Evolutionary conservation across 2,797 vertebrate genomes (phyloP).

Genomic region (Phoebastria nigripes): DNA sequence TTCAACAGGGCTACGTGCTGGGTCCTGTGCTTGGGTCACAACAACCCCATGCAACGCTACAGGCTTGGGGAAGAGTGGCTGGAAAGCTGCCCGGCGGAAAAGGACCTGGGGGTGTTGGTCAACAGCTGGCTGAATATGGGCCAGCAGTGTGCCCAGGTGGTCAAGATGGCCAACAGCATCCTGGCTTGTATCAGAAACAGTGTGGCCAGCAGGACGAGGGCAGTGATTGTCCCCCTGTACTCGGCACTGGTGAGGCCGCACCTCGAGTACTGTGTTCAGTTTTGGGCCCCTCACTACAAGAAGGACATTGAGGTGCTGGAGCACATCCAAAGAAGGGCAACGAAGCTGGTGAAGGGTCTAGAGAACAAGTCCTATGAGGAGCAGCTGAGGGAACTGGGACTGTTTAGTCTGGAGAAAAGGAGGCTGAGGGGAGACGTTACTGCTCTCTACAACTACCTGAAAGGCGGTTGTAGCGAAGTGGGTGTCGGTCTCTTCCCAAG

Average conservation of each 20-base stretch:
- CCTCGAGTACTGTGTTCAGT: background rate
- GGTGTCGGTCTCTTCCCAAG: background rate
- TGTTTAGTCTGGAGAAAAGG: background rate
- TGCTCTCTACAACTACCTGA: background rate
- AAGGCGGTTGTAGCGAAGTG: background rate
- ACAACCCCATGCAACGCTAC: too few species aligned
- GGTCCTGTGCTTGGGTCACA: too few species aligned
- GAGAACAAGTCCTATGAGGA: background rate
- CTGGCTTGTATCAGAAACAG: too few species aligned
- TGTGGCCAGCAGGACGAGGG: background rate
- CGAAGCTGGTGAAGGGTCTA: background rate
- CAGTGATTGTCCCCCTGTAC: background rate
- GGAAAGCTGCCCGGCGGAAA: too few species aligned
- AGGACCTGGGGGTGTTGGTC: too few species aligned
- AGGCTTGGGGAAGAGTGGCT: too few species aligned
- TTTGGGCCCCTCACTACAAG: background rate
- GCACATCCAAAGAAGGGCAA: background rate
- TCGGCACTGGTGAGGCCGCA: fast-evolving
- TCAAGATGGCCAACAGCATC: too few species aligned
- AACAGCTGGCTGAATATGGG: too few species aligned
- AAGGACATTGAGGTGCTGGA: background rate
- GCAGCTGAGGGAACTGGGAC: background rate
- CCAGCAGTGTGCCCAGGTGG: too few species aligned
- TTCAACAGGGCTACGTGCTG: too few species aligned
- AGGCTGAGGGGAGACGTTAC: background rate